Conservation (phyloP, 1,140 invertebrate species). For the Brachionus paranguensis region DNA sequence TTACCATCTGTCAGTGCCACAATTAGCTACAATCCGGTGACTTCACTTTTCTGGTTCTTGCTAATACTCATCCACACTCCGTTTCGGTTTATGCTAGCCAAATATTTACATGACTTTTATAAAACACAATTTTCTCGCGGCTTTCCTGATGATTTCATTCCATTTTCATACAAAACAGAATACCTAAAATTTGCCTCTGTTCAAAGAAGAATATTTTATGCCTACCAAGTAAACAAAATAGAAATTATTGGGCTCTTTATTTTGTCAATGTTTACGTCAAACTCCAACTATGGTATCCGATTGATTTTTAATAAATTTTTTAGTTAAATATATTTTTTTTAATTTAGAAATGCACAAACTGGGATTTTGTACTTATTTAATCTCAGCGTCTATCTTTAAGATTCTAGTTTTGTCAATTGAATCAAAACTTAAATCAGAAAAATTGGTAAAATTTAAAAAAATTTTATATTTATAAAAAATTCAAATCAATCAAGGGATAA, state of each 20-base stretch:
- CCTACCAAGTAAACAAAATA: conserved; percentile 12
- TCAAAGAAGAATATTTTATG: background rate
- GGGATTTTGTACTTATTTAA: conserved; percentile 11
- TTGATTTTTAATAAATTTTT: background rate
- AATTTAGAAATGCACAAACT: conserved; percentile 10
- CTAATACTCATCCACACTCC: conserved; percentile 30
- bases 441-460: background rate
- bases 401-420: conserved; percentile 10
- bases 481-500: too few species aligned
- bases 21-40: background rate
- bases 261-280: conserved; percentile 19
- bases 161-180: background rate
- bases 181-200: background rate
- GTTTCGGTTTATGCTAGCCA: conserved; percentile 10
- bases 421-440: background rate
- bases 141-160: background rate
- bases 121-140: background rate
- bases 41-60: conserved; percentile 13
- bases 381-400: background rate
- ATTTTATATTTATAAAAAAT: too few species aligned
- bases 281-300: background rate
- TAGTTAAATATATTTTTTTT: background rate
- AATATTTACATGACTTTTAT: background rate
- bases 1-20: conserved; percentile 37
- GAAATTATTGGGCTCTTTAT: conserved; percentile 23